Conservation (phyloP, 2,113 vertebrate genomes). For the Sebastes fasciatus region DNA sequence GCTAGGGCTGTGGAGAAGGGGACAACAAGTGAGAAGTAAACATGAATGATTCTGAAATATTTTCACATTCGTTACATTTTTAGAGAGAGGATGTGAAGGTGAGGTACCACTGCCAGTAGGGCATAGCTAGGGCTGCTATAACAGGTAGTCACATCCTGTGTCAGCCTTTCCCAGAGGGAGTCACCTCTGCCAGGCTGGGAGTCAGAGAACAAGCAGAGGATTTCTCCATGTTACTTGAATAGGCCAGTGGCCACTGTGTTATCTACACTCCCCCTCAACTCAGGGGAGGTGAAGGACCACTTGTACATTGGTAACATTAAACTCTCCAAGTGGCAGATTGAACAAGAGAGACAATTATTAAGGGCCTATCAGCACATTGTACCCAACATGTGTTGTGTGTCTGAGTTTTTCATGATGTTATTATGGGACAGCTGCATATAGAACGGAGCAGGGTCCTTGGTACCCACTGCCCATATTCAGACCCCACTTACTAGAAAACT, state of each 20-base stretch:
- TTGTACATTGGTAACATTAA: background rate
- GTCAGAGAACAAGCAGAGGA: background rate
- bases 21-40: conserved; percentile 31
- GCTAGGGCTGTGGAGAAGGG: background rate
- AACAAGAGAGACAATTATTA: background rate
- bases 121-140: background rate
- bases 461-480: no score
- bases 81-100: conserved; percentile 45
- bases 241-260: background rate
- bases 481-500: background rate
- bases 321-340: background rate
- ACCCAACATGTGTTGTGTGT: background rate
- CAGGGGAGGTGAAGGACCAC: background rate
- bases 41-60: conserved; percentile 45
- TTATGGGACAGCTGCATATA: background rate
- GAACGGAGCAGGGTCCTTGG: background rate
- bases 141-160: conserved; percentile 48
- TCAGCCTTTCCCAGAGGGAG: conserved; percentile 34
- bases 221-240: background rate
- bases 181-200: conserved; percentile 9
- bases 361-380: background rate
- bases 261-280: background rate
- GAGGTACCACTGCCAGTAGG: conserved; percentile 14
- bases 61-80: conserved; percentile 50
- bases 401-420: background rate